Conservation (phyloP, 2,797 vertebrate species). For the Distichodus sexfasciatus region DNA sequence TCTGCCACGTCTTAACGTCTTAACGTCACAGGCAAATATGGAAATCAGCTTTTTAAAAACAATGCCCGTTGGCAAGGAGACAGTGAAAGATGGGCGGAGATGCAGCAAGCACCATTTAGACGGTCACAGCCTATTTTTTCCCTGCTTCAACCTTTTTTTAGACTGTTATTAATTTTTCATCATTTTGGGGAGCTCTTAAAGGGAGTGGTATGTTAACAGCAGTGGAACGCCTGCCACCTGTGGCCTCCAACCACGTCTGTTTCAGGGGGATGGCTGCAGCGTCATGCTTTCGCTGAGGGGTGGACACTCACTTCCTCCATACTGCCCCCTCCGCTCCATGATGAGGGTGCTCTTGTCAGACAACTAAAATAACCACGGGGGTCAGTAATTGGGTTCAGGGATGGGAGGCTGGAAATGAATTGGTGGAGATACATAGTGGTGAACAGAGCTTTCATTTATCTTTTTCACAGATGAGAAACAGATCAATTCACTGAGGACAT, state of each 20-base stretch:
- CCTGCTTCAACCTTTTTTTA: conserved; percentile 56
- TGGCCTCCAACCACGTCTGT: conserved; percentile 65
- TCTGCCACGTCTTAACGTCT: neutral
- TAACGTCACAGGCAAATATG: conserved; percentile 30
- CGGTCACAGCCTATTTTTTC: conserved; percentile 7
- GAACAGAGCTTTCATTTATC: neutral
- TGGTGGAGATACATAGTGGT: neutral
- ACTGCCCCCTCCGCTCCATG: neutral
- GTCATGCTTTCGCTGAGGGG: neutral
- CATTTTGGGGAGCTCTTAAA: conserved; percentile 66
- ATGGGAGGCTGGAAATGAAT: conserved; percentile 11
- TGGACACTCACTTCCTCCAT: neutral
- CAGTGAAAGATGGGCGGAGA: conserved; percentile 26
- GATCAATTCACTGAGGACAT: neutral
- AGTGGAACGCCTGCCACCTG: conserved; percentile 69
- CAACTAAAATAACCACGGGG: neutral
- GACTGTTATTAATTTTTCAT: conserved; percentile 69
- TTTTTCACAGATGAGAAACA: neutral
- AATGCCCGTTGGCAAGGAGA: conserved; percentile 41
- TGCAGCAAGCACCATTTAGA: neutral
- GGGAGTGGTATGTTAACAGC: conserved; percentile 65
- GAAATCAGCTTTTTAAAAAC: conserved; percentile 35
- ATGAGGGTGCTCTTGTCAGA: conserved; percentile 6
- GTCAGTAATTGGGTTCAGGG: conserved; percentile 5
- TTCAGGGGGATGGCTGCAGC: conserved; percentile 62